Evolutionary conservation across 2,888 invertebrate genomes (phyloP).

Genomic region (Embidobia sp.): DNA sequence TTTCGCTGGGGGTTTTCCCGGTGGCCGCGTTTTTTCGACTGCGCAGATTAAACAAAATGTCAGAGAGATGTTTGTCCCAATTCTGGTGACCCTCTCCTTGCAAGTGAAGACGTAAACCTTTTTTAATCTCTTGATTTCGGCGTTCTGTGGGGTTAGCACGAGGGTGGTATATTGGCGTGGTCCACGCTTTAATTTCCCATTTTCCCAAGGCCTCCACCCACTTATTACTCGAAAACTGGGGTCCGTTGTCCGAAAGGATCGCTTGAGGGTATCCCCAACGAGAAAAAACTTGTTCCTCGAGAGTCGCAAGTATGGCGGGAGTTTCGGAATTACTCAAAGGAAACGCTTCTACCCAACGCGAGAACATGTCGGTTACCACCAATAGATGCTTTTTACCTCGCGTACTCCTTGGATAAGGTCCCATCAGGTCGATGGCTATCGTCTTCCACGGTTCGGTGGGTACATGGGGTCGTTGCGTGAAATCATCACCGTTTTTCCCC

Average conservation of each 20-base stretch:
- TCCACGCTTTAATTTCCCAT: too few species aligned
- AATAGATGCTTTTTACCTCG: conserved; percentile 26
- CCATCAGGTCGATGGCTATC: conserved; percentile 64
- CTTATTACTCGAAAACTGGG: conserved; percentile 7
- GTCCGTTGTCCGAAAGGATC: conserved; percentile 11
- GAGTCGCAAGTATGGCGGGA: neutral
- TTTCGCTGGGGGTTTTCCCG: neutral
- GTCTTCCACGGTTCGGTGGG: too few species aligned
- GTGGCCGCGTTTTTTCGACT: neutral
- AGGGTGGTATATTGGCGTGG: conserved; percentile 4
- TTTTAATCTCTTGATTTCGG: conserved; percentile 2
- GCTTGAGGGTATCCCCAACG: conserved; percentile 6
- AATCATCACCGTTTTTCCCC: neutral
- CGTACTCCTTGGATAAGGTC: conserved; percentile 55
- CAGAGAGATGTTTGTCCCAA: neutral
- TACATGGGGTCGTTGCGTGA: too few species aligned
- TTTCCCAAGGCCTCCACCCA: neutral
- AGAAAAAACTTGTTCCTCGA: conserved; percentile 3
- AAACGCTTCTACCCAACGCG: conserved; percentile 23
- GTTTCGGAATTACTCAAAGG: conserved; percentile 6
- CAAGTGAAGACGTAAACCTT: neutral
- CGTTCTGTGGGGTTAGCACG: conserved; percentile 1
- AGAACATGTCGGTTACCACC: conserved; percentile 28
- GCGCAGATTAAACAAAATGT: conserved; percentile 1
- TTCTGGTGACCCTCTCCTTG: neutral